These are phyloP conservation scores for Edolisoma coerulescens DNA, from an alignment of 2,113 vertebrate genomes.

Conservation along the genomic window DNA sequence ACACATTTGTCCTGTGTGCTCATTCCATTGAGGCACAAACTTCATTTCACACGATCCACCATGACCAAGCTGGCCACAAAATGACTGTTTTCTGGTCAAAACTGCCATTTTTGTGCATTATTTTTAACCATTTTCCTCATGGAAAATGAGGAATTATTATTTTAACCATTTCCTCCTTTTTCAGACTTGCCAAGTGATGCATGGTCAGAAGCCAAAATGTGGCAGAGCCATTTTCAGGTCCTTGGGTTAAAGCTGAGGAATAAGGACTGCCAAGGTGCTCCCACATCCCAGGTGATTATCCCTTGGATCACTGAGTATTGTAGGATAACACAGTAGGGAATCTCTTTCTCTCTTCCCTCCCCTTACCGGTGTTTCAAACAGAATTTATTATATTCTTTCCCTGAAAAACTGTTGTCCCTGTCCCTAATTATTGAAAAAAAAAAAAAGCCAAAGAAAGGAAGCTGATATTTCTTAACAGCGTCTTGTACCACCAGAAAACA, in stretches of 20 bases:
- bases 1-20: neutral
- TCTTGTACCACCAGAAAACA: neutral
- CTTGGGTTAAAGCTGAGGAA: neutral
- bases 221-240: neutral
- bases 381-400: neutral
- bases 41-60: neutral
- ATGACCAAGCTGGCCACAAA: neutral
- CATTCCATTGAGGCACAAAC: neutral
- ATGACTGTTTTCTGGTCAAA: neutral
- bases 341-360: neutral
- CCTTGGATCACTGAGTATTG: fast-evolving
- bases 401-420: neutral
- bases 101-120: neutral
- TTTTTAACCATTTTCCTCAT: neutral
- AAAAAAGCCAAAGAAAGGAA: neutral
- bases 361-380: neutral
- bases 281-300: neutral
- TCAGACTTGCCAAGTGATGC: neutral
- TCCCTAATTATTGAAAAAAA: neutral
- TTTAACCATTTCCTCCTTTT: neutral
- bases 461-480: neutral
- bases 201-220: neutral
- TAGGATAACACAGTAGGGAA: neutral
- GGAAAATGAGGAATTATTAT: too few species aligned
- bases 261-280: neutral